Percentiles rank a stretch among this genome's conserved stretches.
Conservation (phyloP, 2,888 invertebrate species). For the Ophion ventricosus region DNA sequence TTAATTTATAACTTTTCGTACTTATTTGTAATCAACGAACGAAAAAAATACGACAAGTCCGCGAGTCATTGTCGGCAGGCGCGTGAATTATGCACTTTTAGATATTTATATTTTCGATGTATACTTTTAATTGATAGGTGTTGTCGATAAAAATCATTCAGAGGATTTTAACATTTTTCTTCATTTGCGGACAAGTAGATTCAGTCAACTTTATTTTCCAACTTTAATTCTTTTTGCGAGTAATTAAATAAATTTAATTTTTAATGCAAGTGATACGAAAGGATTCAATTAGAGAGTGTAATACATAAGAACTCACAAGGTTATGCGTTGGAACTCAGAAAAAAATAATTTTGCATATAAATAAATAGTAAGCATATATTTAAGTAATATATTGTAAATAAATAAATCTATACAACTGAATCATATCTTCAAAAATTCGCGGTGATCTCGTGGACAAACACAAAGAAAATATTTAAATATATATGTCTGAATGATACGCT, state of each 20-base stretch:
- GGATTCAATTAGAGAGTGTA: too few species aligned
- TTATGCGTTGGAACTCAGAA: too few species aligned
- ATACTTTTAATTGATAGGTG: background rate
- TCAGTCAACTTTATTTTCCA: background rate
- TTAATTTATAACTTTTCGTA: slow-evolving; percentile 10
- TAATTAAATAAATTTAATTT: background rate
- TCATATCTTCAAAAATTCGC: too few species aligned
- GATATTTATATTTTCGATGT: background rate
- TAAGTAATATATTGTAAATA: too few species aligned
- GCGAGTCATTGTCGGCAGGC: background rate
- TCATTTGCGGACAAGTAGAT: background rate
- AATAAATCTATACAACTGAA: too few species aligned
- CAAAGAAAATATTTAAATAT: too few species aligned
- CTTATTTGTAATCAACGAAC: background rate
- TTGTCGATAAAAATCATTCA: background rate
- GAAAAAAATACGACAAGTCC: background rate
- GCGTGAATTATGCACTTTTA: background rate
- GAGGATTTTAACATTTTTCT: background rate
- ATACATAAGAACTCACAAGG: too few species aligned
- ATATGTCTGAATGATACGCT: too few species aligned
- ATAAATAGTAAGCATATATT: too few species aligned
- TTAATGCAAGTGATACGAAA: too few species aligned
- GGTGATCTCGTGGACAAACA: too few species aligned
- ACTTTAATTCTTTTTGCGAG: background rate
- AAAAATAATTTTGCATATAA: too few species aligned